Evolutionary conservation across 2,888 invertebrate species (phyloP).

Genomic region (Mamestra brassicae): DNA sequence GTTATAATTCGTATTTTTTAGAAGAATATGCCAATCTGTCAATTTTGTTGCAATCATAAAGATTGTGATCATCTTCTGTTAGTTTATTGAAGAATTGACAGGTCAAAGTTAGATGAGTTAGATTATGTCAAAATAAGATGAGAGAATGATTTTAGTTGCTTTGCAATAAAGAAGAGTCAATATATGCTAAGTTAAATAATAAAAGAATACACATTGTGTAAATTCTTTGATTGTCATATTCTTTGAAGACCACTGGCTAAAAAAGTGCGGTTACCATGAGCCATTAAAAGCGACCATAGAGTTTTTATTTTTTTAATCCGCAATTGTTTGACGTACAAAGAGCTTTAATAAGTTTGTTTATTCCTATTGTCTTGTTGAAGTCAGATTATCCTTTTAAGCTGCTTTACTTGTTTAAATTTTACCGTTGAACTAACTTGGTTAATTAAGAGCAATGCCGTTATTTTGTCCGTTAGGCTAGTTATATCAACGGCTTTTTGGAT

Average conservation of each 20-base stretch:
- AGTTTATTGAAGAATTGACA: slow-evolving; percentile 35
- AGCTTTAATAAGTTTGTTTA: slow-evolving; percentile 62
- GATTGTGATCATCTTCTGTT: slow-evolving; percentile 26
- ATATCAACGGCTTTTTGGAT: slow-evolving; percentile 25
- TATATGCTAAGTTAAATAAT: background rate
- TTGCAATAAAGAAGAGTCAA: background rate
- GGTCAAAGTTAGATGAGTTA: slow-evolving; percentile 33
- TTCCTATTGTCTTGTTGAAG: slow-evolving; percentile 59
- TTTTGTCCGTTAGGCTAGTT: slow-evolving; percentile 35
- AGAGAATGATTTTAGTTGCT: slow-evolving; percentile 2
- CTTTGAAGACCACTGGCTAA: background rate
- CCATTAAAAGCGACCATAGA: slow-evolving; percentile 21
- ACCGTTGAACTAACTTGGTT: slow-evolving; percentile 54
- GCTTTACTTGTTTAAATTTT: slow-evolving; percentile 45
- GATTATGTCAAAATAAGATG: slow-evolving; percentile 22
- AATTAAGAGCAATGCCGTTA: slow-evolving; percentile 56
- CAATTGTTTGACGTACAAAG: slow-evolving; percentile 41
- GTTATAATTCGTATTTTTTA: slow-evolving; percentile 2
- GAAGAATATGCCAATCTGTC: slow-evolving; percentile 32
- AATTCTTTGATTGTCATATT: slow-evolving; percentile 26
- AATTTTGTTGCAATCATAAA: slow-evolving; percentile 23
- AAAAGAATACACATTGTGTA: background rate
- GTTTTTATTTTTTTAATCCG: slow-evolving; percentile 23
- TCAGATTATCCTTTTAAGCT: slow-evolving; percentile 58
- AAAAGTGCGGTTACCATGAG: background rate